These are phyloP conservation scores for Trichopria drosophilae DNA, from an alignment of 2,888 invertebrate genomes.

Conservation along the genomic window DNA sequence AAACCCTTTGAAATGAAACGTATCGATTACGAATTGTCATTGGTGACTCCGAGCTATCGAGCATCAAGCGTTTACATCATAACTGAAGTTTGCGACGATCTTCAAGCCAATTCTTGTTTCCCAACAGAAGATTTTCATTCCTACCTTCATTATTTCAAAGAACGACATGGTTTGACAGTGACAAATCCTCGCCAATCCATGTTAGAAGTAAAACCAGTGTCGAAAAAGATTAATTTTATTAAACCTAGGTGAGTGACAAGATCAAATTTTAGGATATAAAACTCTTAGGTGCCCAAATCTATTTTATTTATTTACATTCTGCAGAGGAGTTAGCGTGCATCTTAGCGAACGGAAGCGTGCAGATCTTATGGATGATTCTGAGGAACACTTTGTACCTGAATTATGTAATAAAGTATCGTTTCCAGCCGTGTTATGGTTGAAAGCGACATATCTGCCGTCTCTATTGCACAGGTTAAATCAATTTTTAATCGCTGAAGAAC, in stretches of 20 bases:
- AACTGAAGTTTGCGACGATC: conserved; percentile 67
- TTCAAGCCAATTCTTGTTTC: conserved; percentile 69
- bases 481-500: conserved; percentile 73
- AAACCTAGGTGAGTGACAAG: conserved; percentile 56
- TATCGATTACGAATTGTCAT: conserved; percentile 69
- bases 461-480: conserved; percentile 76
- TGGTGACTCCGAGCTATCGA: conserved; percentile 87
- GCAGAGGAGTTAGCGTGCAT: conserved; percentile 51
- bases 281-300: not conserved
- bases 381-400: conserved; percentile 84
- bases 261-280: not conserved
- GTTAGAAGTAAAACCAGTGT: conserved; percentile 75
- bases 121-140: conserved; percentile 64
- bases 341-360: conserved; percentile 55
- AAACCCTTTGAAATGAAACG: conserved; percentile 62
- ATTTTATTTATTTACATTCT: conserved; percentile 24
- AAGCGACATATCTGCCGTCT: conserved; percentile 81
- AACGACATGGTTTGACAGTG: conserved; percentile 73
- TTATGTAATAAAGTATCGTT: conserved; percentile 74
- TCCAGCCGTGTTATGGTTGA: conserved; percentile 79
- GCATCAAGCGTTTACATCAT: conserved; percentile 65
- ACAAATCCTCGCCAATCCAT: conserved; percentile 72
- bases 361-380: conserved; percentile 61
- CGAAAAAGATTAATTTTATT: conserved; percentile 64
- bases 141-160: conserved; percentile 75